A percentile compares a stretch with the other conserved stretches of the same genome.
These are phyloP conservation scores for Diarsia mendica DNA, from an alignment of 2,888 invertebrate genomes.

Conservation along the genomic window DNA sequence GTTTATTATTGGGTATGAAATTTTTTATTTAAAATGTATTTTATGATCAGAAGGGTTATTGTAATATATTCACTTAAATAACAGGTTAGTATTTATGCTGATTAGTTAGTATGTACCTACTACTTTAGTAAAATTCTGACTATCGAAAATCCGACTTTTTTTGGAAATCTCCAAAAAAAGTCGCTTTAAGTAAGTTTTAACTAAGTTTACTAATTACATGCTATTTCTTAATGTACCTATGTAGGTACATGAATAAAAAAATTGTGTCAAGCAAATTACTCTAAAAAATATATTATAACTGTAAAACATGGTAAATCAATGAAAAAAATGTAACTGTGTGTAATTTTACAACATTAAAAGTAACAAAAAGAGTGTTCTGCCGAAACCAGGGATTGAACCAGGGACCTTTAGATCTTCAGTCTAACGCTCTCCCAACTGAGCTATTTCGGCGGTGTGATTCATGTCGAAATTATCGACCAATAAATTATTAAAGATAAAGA, in stretches of 20 bases:
- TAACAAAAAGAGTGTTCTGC: conserved; percentile 52
- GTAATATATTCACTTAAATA: too few species aligned
- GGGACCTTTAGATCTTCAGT: conserved; percentile 78
- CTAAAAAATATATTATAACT: neutral
- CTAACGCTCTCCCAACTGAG: conserved; percentile 79
- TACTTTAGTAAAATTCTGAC: too few species aligned
- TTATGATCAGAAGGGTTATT: neutral
- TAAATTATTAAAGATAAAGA: too few species aligned
- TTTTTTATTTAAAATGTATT: neutral
- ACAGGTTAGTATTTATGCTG: neutral
- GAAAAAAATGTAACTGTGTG: neutral
- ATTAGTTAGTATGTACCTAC: too few species aligned
- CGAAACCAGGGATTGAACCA: conserved; percentile 78
- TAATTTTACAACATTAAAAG: neutral
- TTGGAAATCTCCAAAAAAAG: too few species aligned
- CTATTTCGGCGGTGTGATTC: conserved; percentile 68
- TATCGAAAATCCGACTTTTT: too few species aligned
- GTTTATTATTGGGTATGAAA: neutral
- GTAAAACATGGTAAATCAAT: too few species aligned
- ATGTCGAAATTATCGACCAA: fast-evolving
- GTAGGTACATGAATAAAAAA: too few species aligned
- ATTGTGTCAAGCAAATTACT: too few species aligned
- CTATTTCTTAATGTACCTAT: too few species aligned
- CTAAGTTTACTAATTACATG: too few species aligned
- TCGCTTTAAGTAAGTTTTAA: too few species aligned